phyloP scores from a whole-genome alignment of 2,797 vertebrate species.

The Paratrypauchen microcephalus region DNA sequence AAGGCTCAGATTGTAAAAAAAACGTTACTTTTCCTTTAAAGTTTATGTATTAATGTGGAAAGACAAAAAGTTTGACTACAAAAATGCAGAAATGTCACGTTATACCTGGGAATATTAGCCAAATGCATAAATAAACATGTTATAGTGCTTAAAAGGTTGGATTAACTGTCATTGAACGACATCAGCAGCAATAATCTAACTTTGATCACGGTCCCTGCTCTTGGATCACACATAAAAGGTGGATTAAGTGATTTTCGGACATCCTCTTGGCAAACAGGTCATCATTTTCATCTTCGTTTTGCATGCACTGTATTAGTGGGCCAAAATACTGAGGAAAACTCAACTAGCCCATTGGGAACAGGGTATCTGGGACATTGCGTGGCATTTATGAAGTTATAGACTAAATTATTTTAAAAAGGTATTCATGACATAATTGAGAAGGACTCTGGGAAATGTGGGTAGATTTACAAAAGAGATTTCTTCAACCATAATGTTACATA shows the following conservation, averaged over 20 bases:
- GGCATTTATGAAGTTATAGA: conserved; percentile 37
- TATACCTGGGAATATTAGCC: not conserved
- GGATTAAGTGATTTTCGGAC: not conserved
- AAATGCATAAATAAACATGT: too few species aligned
- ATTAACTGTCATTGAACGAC: conserved; percentile 47
- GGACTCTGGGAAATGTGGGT: not conserved
- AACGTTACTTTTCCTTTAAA: too few species aligned
- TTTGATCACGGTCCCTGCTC: conserved; percentile 6
- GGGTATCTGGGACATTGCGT: conserved; percentile 61
- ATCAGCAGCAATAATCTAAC: conserved; percentile 7
- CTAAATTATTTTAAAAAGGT: conserved; percentile 20
- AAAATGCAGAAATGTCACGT: not conserved
- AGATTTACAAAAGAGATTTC: not conserved
- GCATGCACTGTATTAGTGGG: conserved; percentile 58
- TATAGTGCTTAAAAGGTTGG: not conserved
- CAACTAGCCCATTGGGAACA: conserved; percentile 49
- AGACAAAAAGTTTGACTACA: not conserved
- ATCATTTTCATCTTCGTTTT: conserved; percentile 59
- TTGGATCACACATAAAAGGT: conserved; percentile 18
- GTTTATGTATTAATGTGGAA: too few species aligned
- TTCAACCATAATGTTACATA: not conserved
- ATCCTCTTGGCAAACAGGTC: conserved; percentile 52
- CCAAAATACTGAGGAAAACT: conserved; percentile 38
- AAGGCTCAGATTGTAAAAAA: too few species aligned
- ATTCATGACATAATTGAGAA: not conserved